These are phyloP conservation scores for Drosophila kambysellisi DNA, from an alignment of 2,888 invertebrate species.

Conservation along the genomic window DNA sequence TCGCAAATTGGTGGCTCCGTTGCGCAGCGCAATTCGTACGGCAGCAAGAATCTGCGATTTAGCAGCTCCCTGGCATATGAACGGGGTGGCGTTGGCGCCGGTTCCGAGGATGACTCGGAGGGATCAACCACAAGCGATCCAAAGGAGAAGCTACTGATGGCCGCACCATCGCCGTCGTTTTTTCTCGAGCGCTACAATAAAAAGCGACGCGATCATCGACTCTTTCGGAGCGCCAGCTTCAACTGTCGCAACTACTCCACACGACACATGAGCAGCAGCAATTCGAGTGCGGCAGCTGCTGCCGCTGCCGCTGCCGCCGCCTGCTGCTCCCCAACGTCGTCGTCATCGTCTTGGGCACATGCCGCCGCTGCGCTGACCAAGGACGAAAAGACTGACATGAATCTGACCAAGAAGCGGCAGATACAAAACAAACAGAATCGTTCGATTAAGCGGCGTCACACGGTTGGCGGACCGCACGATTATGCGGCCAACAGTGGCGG, in stretches of 20 bases:
- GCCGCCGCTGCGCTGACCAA: slow-evolving; percentile 87
- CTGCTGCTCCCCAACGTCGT: slow-evolving; percentile 64
- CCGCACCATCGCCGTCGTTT: slow-evolving; percentile 82
- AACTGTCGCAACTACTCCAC: slow-evolving; percentile 85
- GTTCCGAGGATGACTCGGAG: slow-evolving; percentile 83
- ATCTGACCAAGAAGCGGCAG: slow-evolving; percentile 91
- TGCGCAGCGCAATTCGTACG: slow-evolving; percentile 59
- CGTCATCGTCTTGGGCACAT: slow-evolving; percentile 73
- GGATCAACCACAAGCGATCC: slow-evolving; percentile 85
- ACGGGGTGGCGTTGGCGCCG: slow-evolving; percentile 53
- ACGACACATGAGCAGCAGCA: slow-evolving; percentile 82
- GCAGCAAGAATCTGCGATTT: slow-evolving; percentile 80
- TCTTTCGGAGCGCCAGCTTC: slow-evolving; percentile 85
- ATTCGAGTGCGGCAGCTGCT: slow-evolving; percentile 73
- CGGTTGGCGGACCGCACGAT: slow-evolving; percentile 97
- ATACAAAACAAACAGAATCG: slow-evolving; percentile 85
- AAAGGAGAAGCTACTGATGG: slow-evolving; percentile 83
- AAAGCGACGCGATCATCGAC: slow-evolving; percentile 84
- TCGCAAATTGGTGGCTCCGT: slow-evolving; percentile 29
- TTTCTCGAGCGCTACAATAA: slow-evolving; percentile 85
- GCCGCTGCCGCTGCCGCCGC: slow-evolving; percentile 78
- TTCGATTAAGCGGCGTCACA: slow-evolving; percentile 95
- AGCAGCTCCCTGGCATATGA: slow-evolving; percentile 80
- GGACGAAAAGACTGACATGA: slow-evolving; percentile 92
- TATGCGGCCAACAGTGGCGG: slow-evolving; percentile 82